Conservation (phyloP, 2,888 invertebrate genomes). For the Pherbina coryleti region DNA sequence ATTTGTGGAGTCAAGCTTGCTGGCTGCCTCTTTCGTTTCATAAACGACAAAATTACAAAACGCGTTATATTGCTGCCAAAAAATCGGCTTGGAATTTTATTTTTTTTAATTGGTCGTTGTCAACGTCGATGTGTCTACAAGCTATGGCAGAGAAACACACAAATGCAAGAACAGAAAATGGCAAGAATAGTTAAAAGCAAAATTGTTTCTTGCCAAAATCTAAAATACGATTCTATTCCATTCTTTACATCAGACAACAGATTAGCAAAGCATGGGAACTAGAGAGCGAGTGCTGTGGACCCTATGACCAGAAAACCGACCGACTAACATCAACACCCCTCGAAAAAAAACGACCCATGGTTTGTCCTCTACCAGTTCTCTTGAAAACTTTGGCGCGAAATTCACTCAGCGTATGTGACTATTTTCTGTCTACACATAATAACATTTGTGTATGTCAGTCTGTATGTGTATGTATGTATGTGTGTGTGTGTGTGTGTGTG, state of each 20-base stretch:
- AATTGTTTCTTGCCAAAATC: constrained; percentile 6
- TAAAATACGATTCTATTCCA: background rate
- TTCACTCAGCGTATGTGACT: background rate
- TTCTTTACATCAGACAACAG: too few species aligned
- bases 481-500: background rate
- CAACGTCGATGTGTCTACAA: background rate
- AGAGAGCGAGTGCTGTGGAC: background rate
- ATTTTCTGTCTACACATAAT: background rate
- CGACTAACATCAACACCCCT: background rate
- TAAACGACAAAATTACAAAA: background rate
- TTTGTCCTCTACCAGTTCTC: background rate
- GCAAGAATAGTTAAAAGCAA: background rate
- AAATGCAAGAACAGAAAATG: background rate
- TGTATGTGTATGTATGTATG: background rate
- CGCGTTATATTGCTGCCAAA: constrained; percentile 10
- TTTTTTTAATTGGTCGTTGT: constrained; percentile 14
- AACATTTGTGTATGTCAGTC: background rate
- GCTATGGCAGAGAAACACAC: background rate
- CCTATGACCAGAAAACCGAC: too few species aligned
- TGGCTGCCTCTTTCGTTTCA: background rate
- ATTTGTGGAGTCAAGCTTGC: background rate
- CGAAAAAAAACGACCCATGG: background rate
- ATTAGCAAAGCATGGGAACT: background rate
- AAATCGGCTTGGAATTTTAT: background rate
- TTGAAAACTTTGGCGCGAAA: background rate